Percentiles rank a stretch among this genome's conserved stretches.
Evolutionary conservation across 2,888 invertebrate genomes (phyloP).

Genomic region (Drosophila fungiperda): DNA sequence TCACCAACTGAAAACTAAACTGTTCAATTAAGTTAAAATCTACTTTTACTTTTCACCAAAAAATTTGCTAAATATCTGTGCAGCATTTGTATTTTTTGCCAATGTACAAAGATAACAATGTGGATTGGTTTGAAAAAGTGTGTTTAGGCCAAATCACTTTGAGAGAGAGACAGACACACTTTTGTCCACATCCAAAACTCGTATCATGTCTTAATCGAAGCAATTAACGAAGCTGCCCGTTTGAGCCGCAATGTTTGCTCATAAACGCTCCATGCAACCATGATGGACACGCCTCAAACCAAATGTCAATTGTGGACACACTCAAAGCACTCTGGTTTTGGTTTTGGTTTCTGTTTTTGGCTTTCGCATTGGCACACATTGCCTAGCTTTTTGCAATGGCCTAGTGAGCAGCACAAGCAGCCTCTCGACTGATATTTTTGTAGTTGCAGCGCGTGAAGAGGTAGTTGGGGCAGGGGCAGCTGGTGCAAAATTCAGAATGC

Average conservation of each 20-base stretch:
- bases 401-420: slow-evolving; percentile 17
- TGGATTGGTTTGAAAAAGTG: not conserved
- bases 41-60: not conserved
- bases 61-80: not conserved
- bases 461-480: not conserved
- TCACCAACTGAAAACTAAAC: no score
- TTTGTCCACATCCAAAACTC: not conserved
- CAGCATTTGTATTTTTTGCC: not conserved
- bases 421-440: not conserved
- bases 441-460: not conserved
- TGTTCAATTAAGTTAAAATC: not conserved
- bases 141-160: not conserved
- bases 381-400: not conserved
- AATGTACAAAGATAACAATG: not conserved
- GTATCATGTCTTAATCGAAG: not conserved
- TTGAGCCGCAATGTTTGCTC: not conserved
- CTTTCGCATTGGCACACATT: slow-evolving; percentile 2
- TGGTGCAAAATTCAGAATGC: slow-evolving; percentile 19
- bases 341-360: slow-evolving; percentile 7
- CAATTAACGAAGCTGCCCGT: slow-evolving; percentile 2
- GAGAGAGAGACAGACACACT: not conserved
- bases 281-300: slow-evolving; percentile 6
- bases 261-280: not conserved
- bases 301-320: slow-evolving; percentile 13
- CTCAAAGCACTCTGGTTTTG: slow-evolving; percentile 6